A percentile compares a stretch with the other conserved stretches of the same genome.
These are phyloP conservation scores for Anisognathus igniventris DNA, from an alignment of 2,797 vertebrate genomes.

Conservation along the genomic window DNA sequence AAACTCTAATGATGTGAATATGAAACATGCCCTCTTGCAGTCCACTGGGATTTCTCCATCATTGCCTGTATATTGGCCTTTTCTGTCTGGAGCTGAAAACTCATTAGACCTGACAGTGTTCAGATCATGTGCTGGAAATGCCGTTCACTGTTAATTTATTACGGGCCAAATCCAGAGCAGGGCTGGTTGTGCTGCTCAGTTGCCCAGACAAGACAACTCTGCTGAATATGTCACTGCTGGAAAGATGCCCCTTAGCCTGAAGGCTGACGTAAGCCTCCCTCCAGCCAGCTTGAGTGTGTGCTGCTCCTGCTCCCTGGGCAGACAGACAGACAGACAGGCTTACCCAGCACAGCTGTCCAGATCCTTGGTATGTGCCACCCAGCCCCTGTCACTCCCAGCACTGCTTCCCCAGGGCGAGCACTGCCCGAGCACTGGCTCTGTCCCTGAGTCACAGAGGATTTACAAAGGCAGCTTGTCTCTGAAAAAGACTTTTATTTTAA, in stretches of 20 bases:
- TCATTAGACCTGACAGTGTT: conserved; percentile 40
- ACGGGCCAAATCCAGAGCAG: not conserved
- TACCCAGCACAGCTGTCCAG: not conserved
- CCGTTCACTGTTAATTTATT: conserved; percentile 21
- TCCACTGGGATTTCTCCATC: conserved; percentile 22
- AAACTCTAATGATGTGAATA: conserved; percentile 5
- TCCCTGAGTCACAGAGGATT: not conserved
- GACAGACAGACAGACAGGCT: not conserved
- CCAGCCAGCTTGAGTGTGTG: accelerated
- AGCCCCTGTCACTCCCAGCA: not conserved
- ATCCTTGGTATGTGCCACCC: not conserved
- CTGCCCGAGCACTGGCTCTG: accelerated
- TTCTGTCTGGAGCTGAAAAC: conserved; percentile 24
- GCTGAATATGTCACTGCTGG: not conserved
- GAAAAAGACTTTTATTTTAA: conserved; percentile 1
- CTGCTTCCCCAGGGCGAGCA: accelerated
- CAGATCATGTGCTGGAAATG: conserved; percentile 8
- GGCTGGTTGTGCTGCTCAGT: not conserved
- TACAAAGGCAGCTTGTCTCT: not conserved
- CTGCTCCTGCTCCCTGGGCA: not conserved
- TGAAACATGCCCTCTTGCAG: not conserved
- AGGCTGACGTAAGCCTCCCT: not conserved
- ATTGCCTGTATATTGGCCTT: not conserved
- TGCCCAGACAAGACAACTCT: not conserved
- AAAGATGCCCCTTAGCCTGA: not conserved